Base-by-base conservation (phyloP, 1,140 invertebrate genomes). In the Anastrepha ludens region DNA sequence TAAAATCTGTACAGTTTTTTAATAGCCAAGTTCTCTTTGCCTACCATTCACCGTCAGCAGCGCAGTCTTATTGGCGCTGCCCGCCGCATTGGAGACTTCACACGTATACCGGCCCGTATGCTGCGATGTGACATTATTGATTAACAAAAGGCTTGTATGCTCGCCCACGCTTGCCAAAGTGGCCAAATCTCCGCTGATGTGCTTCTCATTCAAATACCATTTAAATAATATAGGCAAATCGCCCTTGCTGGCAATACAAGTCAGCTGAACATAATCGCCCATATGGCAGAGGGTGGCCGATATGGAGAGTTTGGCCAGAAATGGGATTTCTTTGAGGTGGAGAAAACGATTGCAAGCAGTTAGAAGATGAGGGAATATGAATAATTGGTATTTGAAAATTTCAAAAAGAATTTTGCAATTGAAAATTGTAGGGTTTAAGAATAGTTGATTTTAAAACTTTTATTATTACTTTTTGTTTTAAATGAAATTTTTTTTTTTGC, bases 51-150 rank as follows among this genome's bases (percentile, higher is more conserved):
- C 96, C 90, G 95, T 94, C 90, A 97, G 94, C 89, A 93, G 91
- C 89, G 96, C 95, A 89, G 95, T 95, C 93, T 96, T 94, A 92
- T 95, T 95, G 90, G 94, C 95, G 89, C 94, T 95, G 90, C 97
- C 96, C 88, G 97, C 97, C 89, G 93, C 94, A 94, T 97, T 97
- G 89, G 93, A 95, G 87, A 96, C 96, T 89, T 95, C 94, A 93
- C 97, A 98, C 88, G 96, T 97, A 92, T 98, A 98, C 90, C 96
- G 96, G 90, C 97, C 97, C 91, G 95, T 95, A 93, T 98, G 97
- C 11, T 87, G 86, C 81, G 90, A 89, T 89, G 95, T 94, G 87
- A 96, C 96, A 88, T 95, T 94, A 93, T 87, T 94, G 92, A 89
- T 94, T 91, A 95, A 59, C 87, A 93, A 88, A 55, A 93, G 88